phyloP scores from a whole-genome alignment of 2,797 vertebrate genomes.

The Morus bassanus region DNA sequence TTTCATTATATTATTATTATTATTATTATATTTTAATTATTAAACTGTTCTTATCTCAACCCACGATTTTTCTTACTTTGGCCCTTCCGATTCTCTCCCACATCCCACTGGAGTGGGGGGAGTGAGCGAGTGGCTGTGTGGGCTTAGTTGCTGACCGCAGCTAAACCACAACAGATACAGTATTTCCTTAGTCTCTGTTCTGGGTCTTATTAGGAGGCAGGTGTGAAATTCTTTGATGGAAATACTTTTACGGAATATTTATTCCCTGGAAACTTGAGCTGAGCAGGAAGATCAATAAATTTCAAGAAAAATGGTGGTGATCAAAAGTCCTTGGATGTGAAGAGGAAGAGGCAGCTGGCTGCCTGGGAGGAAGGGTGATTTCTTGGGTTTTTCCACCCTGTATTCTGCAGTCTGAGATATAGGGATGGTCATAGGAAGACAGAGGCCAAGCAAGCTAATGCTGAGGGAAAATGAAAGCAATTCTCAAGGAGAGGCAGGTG shows the following conservation, averaged over 20 bases:
- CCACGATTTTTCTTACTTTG: too few relatives aligned
- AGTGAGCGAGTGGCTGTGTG: too few relatives aligned
- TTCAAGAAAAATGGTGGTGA: background rate
- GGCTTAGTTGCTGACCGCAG: too few relatives aligned
- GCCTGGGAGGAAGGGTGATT: background rate
- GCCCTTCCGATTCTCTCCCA: too few relatives aligned
- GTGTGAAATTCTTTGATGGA: background rate
- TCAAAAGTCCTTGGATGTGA: background rate
- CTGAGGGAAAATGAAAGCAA: background rate
- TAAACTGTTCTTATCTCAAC: too few relatives aligned
- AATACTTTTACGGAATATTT: background rate
- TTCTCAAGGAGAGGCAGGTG: background rate
- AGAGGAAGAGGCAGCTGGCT: background rate
- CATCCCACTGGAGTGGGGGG: too few relatives aligned
- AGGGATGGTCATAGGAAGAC: background rate
- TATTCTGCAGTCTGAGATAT: background rate
- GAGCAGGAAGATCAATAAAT: background rate
- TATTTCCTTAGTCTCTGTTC: background rate
- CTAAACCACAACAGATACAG: too few relatives aligned
- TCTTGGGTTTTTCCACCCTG: background rate
- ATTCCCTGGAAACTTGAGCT: background rate
- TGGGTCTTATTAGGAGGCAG: background rate
- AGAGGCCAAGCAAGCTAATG: background rate
- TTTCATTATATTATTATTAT: too few relatives aligned
- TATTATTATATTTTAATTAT: too few relatives aligned